Evolutionary conservation across 2,888 invertebrate genomes (phyloP).

Genomic region (Eudemis profundana): DNA sequence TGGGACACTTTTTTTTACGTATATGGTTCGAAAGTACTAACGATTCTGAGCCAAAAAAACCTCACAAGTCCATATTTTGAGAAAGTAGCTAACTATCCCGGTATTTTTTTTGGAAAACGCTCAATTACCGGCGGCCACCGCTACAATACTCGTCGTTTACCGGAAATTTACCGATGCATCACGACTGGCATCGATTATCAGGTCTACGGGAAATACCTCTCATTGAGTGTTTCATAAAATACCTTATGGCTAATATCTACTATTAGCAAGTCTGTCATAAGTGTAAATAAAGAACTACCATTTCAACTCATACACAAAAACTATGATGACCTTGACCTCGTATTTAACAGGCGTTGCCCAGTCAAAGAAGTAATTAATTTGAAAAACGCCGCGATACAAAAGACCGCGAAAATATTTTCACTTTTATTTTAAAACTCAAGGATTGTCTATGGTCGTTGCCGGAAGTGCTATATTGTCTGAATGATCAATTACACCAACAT

Average conservation of each 20-base stretch:
- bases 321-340: slow-evolving; percentile 20
- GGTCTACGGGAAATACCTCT: slow-evolving; percentile 7
- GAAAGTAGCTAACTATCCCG: too few species aligned
- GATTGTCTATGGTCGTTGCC: slow-evolving; percentile 29
- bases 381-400: slow-evolving; percentile 1
- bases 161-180: slow-evolving; percentile 17
- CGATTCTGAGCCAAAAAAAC: too few species aligned
- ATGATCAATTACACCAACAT: slow-evolving; percentile 9
- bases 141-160: too few species aligned
- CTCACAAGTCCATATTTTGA: too few species aligned
- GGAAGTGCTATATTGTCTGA: slow-evolving; percentile 5
- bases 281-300: too few species aligned
- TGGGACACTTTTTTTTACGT: too few species aligned
- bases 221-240: not conserved
- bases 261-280: too few species aligned
- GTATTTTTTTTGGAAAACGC: too few species aligned
- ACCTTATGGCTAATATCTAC: not conserved
- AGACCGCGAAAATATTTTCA: not conserved
- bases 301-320: too few species aligned
- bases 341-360: not conserved
- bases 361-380: not conserved
- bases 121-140: too few species aligned
- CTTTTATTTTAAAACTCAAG: slow-evolving; percentile 13
- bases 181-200: not conserved
- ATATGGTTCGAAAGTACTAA: too few species aligned